A percentile compares a stretch with the other conserved stretches of the same genome.
Evolutionary conservation across 2,113 vertebrate species (phyloP).

Genomic region (Gavialis gangeticus): DNA sequence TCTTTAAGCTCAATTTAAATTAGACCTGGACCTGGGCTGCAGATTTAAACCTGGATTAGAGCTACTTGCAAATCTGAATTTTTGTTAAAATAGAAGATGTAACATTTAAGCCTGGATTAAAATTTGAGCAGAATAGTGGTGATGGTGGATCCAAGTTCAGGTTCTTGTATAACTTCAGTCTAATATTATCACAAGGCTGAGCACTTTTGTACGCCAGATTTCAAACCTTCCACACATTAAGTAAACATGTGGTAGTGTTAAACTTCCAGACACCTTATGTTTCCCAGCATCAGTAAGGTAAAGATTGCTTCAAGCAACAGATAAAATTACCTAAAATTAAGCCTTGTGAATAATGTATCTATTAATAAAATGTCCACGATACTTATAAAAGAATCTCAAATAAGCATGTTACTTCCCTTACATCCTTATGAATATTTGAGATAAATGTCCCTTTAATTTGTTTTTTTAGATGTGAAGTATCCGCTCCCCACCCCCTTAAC

Average conservation of each 20-base stretch:
- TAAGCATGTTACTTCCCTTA: background rate
- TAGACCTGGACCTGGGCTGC: background rate
- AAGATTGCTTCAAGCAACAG: background rate
- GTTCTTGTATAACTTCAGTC: background rate
- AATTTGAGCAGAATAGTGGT: background rate
- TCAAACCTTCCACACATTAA: background rate
- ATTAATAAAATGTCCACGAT: background rate
- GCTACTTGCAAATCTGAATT: background rate
- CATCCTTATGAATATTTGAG: background rate
- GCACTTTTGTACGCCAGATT: accelerated
- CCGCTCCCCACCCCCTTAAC: background rate
- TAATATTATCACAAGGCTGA: background rate
- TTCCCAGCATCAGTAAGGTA: background rate
- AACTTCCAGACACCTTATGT: background rate
- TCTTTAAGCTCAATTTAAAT: background rate
- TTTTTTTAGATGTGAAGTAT: background rate
- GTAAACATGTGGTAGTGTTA: background rate
- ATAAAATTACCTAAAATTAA: background rate
- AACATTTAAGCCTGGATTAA: background rate
- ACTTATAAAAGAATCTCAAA: background rate
- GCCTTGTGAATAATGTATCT: background rate
- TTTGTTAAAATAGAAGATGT: background rate
- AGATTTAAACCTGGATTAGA: background rate
- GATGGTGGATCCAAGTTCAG: background rate
- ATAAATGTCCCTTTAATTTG: background rate